Evolutionary conservation across 1,140 invertebrate genomes (phyloP).

Genomic region (Samia ricini): DNA sequence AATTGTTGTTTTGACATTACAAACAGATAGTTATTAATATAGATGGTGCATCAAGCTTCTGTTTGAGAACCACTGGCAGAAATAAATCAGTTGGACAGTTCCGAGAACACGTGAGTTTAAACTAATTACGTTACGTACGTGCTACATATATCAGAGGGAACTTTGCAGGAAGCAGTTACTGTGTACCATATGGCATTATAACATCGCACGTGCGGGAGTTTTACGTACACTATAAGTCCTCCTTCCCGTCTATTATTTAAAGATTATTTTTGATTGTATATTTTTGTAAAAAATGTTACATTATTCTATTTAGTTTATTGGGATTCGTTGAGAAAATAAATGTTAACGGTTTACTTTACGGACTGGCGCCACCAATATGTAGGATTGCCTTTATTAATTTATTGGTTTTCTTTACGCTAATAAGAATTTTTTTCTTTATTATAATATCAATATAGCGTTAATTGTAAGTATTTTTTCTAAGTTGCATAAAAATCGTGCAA

Average conservation of each 20-base stretch:
- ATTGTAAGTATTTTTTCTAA: too few species aligned
- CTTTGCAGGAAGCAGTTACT: slow-evolving; percentile 33
- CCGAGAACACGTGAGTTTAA: slow-evolving; percentile 40
- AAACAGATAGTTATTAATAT: too few species aligned
- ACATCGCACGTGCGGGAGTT: slow-evolving; percentile 18
- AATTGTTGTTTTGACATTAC: too few species aligned
- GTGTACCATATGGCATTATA: slow-evolving; percentile 16
- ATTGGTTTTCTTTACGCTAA: too few species aligned
- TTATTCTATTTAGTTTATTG: not conserved
- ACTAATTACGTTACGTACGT: slow-evolving; percentile 47
- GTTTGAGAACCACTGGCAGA: slow-evolving; percentile 3
- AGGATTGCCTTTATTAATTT: too few species aligned
- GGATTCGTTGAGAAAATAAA: too few species aligned
- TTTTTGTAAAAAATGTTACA: too few species aligned
- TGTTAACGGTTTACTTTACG: too few species aligned
- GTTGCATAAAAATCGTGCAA: too few species aligned
- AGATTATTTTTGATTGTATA: not conserved
- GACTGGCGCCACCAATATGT: too few species aligned
- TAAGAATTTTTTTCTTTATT: too few species aligned
- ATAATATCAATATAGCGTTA: too few species aligned
- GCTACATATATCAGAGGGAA: slow-evolving; percentile 36
- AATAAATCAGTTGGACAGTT: slow-evolving; percentile 36
- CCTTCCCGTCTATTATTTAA: not conserved
- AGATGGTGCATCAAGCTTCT: not conserved
- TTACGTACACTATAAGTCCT: not conserved